These are phyloP conservation scores for Pseudomyrmex dendroicus DNA, from an alignment of 1,140 invertebrate genomes.

Conservation along the genomic window DNA sequence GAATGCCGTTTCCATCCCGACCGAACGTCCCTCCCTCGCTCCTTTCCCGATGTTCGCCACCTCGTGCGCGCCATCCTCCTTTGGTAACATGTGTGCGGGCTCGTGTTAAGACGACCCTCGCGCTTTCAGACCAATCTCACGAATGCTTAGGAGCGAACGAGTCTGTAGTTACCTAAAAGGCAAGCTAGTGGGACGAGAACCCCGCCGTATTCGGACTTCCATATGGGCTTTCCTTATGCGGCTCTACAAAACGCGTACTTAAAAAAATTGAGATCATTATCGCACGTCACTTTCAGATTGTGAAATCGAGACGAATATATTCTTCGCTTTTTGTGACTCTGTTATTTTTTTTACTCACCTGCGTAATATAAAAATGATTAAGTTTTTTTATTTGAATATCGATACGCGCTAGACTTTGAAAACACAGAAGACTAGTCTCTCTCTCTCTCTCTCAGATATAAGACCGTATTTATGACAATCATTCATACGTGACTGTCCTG, in stretches of 20 bases:
- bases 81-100: conserved; percentile 61
- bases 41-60: conserved; percentile 63
- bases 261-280: conserved; percentile 64
- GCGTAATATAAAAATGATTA: background rate
- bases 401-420: background rate
- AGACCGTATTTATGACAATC: background rate
- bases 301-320: conserved; percentile 40
- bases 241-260: conserved; percentile 8
- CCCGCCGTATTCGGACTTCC: conserved; percentile 67
- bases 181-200: conserved; percentile 57
- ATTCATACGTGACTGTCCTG: background rate
- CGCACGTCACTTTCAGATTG: conserved; percentile 35
- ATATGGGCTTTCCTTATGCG: conserved; percentile 56
- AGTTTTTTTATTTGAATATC: background rate
- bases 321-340: conserved; percentile 23
- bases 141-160: conserved; percentile 56
- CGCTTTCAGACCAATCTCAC: conserved; percentile 53
- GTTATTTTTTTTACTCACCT: background rate
- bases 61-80: conserved; percentile 58
- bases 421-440: background rate
- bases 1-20: conserved; percentile 79
- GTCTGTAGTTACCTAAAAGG: conserved; percentile 63
- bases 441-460: background rate
- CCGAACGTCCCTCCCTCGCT: conserved; percentile 48
- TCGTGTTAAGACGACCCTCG: conserved; percentile 59